Evolutionary conservation across 2,113 vertebrate species (phyloP).

Genomic region (Caranx ignobilis): DNA sequence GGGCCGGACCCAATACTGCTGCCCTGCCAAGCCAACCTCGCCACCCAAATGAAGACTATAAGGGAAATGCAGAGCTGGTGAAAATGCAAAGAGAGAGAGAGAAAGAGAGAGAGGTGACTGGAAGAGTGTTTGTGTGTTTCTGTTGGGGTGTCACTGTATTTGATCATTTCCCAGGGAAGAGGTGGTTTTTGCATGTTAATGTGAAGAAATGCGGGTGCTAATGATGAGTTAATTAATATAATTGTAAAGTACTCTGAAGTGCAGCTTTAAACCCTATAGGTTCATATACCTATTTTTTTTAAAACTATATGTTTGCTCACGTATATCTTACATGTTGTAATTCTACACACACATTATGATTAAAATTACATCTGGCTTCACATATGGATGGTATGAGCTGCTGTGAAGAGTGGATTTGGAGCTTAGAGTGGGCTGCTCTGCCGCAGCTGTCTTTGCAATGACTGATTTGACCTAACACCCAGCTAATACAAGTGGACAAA

Average conservation of each 20-base stretch:
- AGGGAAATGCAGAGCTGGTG: constrained; percentile 56
- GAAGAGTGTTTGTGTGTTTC: constrained; percentile 32
- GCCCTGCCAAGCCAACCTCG: constrained; percentile 58
- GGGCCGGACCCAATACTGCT: constrained; percentile 63
- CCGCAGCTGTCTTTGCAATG: too few species aligned
- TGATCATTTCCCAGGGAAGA: constrained; percentile 24
- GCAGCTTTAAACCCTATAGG: constrained; percentile 5
- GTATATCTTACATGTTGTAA: not conserved
- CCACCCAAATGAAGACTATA: constrained; percentile 53
- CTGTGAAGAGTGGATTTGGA: not conserved
- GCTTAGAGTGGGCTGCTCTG: not conserved
- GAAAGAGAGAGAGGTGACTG: constrained; percentile 14
- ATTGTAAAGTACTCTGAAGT: not conserved
- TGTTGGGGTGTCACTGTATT: constrained; percentile 21
- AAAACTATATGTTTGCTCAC: not conserved
- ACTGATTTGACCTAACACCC: too few species aligned
- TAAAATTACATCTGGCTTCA: too few species aligned
- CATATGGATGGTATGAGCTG: too few species aligned
- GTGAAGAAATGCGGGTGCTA: constrained; percentile 13
- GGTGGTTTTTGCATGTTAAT: constrained; percentile 41
- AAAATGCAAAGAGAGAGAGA: constrained; percentile 23
- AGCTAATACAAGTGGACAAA: too few species aligned
- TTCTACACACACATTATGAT: not conserved
- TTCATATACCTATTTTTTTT: not conserved
- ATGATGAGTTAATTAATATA: constrained; percentile 15